Evolutionary conservation across 1,140 invertebrate species (phyloP).

Genomic region (Cyclina sinensis): DNA sequence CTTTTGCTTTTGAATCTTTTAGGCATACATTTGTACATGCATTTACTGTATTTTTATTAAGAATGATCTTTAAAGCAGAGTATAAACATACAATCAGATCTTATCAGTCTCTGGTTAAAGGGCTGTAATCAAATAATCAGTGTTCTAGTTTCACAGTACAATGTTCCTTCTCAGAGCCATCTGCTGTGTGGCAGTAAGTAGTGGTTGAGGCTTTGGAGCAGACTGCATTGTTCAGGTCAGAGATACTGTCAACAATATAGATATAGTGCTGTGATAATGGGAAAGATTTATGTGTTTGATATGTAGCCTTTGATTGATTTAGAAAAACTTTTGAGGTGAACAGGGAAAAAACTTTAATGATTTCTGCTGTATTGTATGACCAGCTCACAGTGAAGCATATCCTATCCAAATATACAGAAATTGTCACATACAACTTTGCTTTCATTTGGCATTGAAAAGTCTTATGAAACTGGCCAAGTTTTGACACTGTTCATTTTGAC

Average conservation of each 20-base stretch:
- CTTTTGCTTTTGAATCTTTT: too few relatives aligned
- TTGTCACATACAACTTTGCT: too few relatives aligned
- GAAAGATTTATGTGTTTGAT: conserved; percentile 19
- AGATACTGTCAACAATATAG: conserved; percentile 2
- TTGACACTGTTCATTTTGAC: too few relatives aligned
- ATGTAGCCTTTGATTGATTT: background rate
- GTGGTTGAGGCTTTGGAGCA: background rate
- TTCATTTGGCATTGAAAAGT: too few relatives aligned
- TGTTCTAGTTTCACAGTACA: conserved; percentile 18
- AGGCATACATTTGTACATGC: too few relatives aligned
- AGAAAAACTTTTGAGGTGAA: background rate
- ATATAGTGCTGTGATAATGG: background rate
- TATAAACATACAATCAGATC: background rate
- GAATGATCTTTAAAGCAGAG: background rate
- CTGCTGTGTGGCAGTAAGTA: background rate
- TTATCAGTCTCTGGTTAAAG: conserved; percentile 8
- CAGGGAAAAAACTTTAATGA: background rate
- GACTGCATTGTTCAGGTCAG: background rate
- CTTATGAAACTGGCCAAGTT: too few relatives aligned
- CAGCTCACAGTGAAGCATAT: too few relatives aligned
- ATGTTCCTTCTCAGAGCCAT: conserved; percentile 11
- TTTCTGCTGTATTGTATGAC: too few relatives aligned
- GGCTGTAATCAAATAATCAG: background rate
- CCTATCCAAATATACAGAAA: too few relatives aligned
- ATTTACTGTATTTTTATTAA: background rate